Evolutionary conservation across 2,888 invertebrate species (phyloP), one percentile per base, ranked within the genome.

Genomic region (Drosophila austrosaltans): DNA sequence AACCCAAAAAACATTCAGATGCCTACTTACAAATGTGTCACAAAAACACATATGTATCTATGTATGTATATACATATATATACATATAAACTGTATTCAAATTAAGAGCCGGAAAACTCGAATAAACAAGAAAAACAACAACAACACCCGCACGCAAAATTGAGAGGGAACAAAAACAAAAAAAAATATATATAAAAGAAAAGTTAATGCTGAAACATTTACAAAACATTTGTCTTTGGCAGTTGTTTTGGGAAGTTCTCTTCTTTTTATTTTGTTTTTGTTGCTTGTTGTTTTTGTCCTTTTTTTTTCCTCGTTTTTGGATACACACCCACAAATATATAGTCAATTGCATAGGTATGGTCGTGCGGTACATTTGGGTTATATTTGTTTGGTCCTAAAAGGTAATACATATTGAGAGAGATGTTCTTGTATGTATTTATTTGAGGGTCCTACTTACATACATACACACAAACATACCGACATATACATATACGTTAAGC

Each of bases 151-250:
- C 39, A 57, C 57, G 57, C 57, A 61, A 48, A 48, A 32, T 30
- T 42, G 74, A 60, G 57, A 42, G 48, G 32, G 48, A 44, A 72
- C 30, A 53, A 58, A 39, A 16, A 16, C 16, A 16, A 16, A 16
- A 16, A 16, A 16, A 16, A 16, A 16, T 16, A 16, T 16, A 40
- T 36, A 25, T 73, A 70, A 76, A 76, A 76, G 53, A 65, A 75
- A 75, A 75, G 74, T 75, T 75, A 76, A 75, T 75, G 65, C 65
- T 25, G 62, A 61, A 75, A 76, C 76, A 76, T 76, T 71, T 70
- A 56, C 57, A 36, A 48, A 70, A 76, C 76, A 75, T 76, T 75
- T 75, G 71, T 76, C 76, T 62, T 70, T 63, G 65, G 64, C 59
- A 42, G 76, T 76, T 65, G 62, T 67, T 72, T 22, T 61, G 61